A percentile compares a stretch with the other conserved stretches of the same genome.
Conservation (phyloP, 1,140 invertebrate genomes). For the Chrysomallon squamiferum region DNA sequence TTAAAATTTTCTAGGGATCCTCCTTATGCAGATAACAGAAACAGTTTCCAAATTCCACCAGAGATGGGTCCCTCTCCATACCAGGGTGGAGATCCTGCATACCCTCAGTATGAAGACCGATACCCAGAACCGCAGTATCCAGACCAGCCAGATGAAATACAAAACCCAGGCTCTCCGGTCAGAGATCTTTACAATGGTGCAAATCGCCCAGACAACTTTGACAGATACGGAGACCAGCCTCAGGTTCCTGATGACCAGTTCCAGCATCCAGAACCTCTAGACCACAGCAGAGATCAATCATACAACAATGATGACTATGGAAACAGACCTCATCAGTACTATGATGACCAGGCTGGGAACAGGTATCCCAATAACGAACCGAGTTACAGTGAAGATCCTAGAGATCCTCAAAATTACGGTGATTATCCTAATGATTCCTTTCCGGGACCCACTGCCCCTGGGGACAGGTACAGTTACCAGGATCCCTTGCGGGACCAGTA, state of each 20-base stretch:
- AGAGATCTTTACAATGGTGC: constrained; percentile 8
- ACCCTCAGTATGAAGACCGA: constrained; percentile 33
- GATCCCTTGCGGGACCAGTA: constrained; percentile 66
- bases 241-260: constrained; percentile 5
- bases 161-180: constrained; percentile 16
- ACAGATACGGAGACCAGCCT: neutral
- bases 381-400: constrained; percentile 10
- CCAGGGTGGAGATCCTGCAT: constrained; percentile 13
- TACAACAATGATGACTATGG: constrained; percentile 20
- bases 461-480: constrained; percentile 17
- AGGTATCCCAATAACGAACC: constrained; percentile 8
- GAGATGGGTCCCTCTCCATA: constrained; percentile 4
- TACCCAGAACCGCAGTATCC: constrained; percentile 8
- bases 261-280: constrained; percentile 2
- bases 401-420: neutral
- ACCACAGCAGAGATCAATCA: constrained; percentile 16
- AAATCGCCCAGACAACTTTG: neutral
- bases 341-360: constrained; percentile 14
- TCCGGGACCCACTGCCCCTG: neutral
- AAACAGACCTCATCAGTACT: constrained; percentile 8
- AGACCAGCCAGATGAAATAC: constrained; percentile 17
- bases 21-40: constrained; percentile 26
- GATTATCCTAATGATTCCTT: constrained; percentile 10
- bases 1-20: too few relatives aligned
- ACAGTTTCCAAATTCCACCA: constrained; percentile 24